Percentiles rank a stretch among this genome's conserved stretches.
phyloP scores from a whole-genome alignment of 2,888 invertebrate genomes.

The Calameuta idolon region DNA sequence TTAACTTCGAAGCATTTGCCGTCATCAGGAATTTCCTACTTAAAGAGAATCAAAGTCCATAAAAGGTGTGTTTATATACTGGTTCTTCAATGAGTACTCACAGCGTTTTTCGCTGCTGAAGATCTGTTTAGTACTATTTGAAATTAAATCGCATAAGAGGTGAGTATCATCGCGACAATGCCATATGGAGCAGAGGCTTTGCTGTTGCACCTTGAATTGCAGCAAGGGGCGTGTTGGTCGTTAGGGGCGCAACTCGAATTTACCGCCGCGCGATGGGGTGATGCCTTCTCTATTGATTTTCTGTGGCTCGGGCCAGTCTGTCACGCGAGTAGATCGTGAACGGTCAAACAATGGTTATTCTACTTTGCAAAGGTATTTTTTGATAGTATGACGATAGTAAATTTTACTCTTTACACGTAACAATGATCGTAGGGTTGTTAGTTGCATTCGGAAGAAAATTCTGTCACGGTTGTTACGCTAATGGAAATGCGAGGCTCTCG shows the following conservation, averaged over 20 bases:
- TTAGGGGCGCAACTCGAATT: conserved; percentile 28
- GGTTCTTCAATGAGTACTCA: neutral
- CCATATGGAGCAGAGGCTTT: neutral
- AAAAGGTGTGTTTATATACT: neutral
- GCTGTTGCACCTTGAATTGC: neutral
- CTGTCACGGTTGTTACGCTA: neutral
- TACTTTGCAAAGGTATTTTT: conserved; percentile 53
- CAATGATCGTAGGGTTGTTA: neutral
- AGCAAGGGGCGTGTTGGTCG: neutral
- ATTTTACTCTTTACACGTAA: neutral
- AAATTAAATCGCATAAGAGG: neutral
- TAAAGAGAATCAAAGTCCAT: neutral
- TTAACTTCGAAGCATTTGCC: neutral
- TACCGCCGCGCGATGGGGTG: conserved; percentile 40
- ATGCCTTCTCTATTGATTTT: conserved; percentile 48
- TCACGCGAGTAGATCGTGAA: conserved; percentile 38
- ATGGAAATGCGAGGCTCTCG: neutral
- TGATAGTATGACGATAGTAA: neutral
- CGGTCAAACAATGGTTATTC: conserved; percentile 49
- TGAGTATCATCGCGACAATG: neutral
- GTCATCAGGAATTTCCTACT: neutral
- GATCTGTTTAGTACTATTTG: neutral
- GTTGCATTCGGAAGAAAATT: neutral
- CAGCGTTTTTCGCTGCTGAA: neutral
- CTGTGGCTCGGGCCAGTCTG: conserved; percentile 38